Evolutionary conservation across 2,113 vertebrate genomes (phyloP), one percentile per base, ranked within the genome.

Genomic region (Pelecanus crispus): DNA sequence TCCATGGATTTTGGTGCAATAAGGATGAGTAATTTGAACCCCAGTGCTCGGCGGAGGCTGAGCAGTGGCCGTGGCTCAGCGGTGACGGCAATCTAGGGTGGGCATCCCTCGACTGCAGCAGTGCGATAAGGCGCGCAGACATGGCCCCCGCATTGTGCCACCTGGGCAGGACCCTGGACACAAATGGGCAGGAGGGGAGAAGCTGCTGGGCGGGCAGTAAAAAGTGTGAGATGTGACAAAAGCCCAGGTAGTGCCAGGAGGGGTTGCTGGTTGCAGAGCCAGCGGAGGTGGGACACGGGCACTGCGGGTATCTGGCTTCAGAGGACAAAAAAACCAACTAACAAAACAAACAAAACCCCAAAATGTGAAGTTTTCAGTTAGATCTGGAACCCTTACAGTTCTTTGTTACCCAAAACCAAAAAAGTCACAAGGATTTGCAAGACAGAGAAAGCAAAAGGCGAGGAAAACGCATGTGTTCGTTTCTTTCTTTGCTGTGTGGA

Each of bases 81-180:
- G 1, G 32, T 7, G 40, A 16, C 52, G 7, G 50, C n/a, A 5
- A 18, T 8, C 62, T 24, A 5, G 0, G 72, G 44, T 13, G 62
- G 63, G 36, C 63, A 34, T 15, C 55, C 47, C 38, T 38, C 5
- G 1, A 6, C 25, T 8, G 36, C 55, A 28, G 17, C 1, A 1
- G 26, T 9, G 36, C 1, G 6, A 7, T 5, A 6, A 5, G 26
- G 38, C 1, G 2, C 31, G 26, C 14, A 5, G 36, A 25, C 61
- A 4, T 2, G 26, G 22, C 53, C 25, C 42, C 25, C 0, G 1
- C 5, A 0, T 3, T 11, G 36, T 59, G 44, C 17, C 17, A 3
- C 38, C 55, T 2, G 11, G 45, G 26, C 55, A 10, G 74, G 74
- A 34, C 40, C 19, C 47, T 2, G 38, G 28, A 1, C 34, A 16